Percentiles rank a stretch among this genome's conserved stretches.
Evolutionary conservation across 2,888 invertebrate genomes (phyloP).

Genomic region (Cataglyphis livida): DNA sequence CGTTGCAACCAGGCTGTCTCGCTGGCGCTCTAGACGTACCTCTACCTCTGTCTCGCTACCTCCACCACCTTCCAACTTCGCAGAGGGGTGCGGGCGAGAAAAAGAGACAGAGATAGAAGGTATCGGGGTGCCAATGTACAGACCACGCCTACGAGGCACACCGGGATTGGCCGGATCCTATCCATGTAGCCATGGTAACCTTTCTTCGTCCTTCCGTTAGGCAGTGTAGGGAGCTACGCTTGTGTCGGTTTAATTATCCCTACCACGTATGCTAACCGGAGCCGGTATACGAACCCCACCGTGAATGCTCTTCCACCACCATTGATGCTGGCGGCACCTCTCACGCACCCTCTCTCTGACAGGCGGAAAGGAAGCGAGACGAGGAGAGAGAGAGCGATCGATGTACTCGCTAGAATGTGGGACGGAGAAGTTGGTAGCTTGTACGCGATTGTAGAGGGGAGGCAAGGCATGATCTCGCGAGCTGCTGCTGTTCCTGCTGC

Average conservation of each 20-base stretch:
- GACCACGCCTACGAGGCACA: constrained; percentile 85
- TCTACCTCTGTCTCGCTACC: constrained; percentile 64
- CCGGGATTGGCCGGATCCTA: constrained; percentile 87
- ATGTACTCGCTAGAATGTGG: constrained; percentile 58
- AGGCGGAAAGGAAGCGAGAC: constrained; percentile 44
- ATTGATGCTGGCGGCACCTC: constrained; percentile 57
- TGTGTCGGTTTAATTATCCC: constrained; percentile 84
- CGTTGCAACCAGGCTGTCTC: constrained; percentile 81
- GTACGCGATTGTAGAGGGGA: constrained; percentile 38
- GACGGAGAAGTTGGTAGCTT: constrained; percentile 57
- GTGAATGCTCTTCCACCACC: constrained; percentile 40
- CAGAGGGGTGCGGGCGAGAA: constrained; percentile 29
- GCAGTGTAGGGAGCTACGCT: constrained; percentile 69
- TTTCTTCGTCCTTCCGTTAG: constrained; percentile 81
- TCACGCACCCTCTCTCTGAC: constrained; percentile 67
- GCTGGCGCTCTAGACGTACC: constrained; percentile 76
- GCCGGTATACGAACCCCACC: constrained; percentile 56
- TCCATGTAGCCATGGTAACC: constrained; percentile 86
- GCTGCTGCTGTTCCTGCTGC: constrained; percentile 71
- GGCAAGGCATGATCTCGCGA: constrained; percentile 65
- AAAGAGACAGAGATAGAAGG: constrained; percentile 58
- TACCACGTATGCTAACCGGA: constrained; percentile 49
- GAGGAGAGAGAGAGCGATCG: constrained; percentile 67
- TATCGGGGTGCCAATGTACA: constrained; percentile 77
- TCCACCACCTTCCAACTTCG: constrained; percentile 54